These are phyloP conservation scores for Trematomus bernacchii DNA, from an alignment of 2,797 vertebrate genomes.

Conservation along the genomic window DNA sequence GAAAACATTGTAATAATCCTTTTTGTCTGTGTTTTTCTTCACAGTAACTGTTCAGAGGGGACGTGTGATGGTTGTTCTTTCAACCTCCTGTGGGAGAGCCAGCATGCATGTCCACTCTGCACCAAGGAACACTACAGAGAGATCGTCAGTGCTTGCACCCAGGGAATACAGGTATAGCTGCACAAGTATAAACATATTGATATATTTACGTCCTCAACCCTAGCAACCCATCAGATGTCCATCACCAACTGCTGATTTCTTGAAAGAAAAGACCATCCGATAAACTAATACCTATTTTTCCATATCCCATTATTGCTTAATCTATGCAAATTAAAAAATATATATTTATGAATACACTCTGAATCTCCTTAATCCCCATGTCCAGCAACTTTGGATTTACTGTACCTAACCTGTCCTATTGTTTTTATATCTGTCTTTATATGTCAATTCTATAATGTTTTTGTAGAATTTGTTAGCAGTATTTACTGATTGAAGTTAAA, in stretches of 20 bases:
- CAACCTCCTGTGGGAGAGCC: slow-evolving; percentile 93
- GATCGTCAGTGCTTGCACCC: slow-evolving; percentile 90
- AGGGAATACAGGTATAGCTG: slow-evolving; percentile 90
- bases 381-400: too few relatives aligned
- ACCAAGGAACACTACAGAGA: slow-evolving; percentile 89
- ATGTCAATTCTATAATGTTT: too few relatives aligned
- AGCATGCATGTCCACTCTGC: slow-evolving; percentile 92
- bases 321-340: too few relatives aligned
- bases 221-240: slow-evolving; percentile 5
- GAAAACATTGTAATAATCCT: not conserved
- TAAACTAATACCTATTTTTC: too few relatives aligned
- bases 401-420: too few relatives aligned
- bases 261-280: not conserved
- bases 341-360: too few relatives aligned
- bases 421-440: too few relatives aligned
- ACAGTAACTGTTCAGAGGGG: slow-evolving; percentile 92
- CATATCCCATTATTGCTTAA: too few relatives aligned
- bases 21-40: slow-evolving; percentile 32
- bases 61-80: slow-evolving; percentile 96
- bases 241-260: not conserved
- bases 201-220: not conserved
- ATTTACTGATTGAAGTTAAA: too few relatives aligned
- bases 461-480: too few relatives aligned
- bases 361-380: too few relatives aligned
- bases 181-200: not conserved